Conservation (phyloP, 2,888 invertebrate genomes). For the Epsilonema sp. region DNA sequence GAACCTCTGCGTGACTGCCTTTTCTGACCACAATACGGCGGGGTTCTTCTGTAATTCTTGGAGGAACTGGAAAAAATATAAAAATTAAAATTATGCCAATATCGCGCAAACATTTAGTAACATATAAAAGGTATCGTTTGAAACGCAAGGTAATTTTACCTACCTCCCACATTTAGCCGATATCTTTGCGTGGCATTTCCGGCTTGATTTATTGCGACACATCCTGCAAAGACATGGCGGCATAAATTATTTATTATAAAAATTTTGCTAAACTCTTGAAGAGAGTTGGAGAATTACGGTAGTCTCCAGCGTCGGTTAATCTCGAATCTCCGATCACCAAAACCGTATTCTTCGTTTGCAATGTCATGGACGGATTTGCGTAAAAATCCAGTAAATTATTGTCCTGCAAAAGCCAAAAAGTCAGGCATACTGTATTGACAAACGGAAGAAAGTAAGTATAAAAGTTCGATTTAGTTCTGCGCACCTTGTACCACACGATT, state of each 20-base stretch:
- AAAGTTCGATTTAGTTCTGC: background rate
- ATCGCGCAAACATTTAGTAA: background rate
- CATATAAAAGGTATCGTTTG: conserved; percentile 19
- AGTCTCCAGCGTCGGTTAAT: conserved; percentile 23
- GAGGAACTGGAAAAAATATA: conserved; percentile 25
- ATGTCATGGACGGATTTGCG: conserved; percentile 7
- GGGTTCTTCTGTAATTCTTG: conserved; percentile 19
- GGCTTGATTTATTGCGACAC: conserved; percentile 24
- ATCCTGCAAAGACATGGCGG: no score
- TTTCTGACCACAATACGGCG: conserved; percentile 18
- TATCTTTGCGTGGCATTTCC: conserved; percentile 30
- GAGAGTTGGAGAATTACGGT: no score
- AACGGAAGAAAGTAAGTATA: no score
- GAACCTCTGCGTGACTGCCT: conserved; percentile 27
- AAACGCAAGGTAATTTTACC: conserved; percentile 7
- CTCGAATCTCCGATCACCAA: conserved; percentile 10
- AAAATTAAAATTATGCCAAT: background rate
- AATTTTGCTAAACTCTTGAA: no score
- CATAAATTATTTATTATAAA: no score
- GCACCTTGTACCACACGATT: conserved; percentile 20
- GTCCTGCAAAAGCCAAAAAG: no score
- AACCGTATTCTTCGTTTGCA: background rate
- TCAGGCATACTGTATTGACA: no score
- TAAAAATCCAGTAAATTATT: no score
- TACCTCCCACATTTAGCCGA: conserved; percentile 30